Conservation (phyloP, 1,140 invertebrate species). For the Idris sp. region DNA sequence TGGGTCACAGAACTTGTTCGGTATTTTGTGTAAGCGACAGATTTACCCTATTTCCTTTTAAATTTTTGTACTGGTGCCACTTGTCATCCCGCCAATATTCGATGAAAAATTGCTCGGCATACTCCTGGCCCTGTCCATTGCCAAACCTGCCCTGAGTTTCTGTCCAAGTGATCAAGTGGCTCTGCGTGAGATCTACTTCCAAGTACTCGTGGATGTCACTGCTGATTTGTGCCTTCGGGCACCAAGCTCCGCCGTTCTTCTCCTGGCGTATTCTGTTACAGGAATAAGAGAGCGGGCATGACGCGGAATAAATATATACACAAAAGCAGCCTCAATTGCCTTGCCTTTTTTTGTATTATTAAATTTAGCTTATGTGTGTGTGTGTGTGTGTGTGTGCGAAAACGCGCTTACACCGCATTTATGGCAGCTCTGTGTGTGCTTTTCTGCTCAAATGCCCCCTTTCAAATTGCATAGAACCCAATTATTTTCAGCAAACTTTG, state of each 20-base stretch:
- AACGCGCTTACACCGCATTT: constrained; percentile 52
- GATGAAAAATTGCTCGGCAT: constrained; percentile 88
- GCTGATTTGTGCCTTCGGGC: constrained; percentile 88
- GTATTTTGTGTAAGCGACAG: too few relatives aligned
- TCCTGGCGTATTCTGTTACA: constrained; percentile 88
- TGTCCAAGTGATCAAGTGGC: constrained; percentile 90
- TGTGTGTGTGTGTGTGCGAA: too few relatives aligned
- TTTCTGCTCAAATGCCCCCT: constrained; percentile 39
- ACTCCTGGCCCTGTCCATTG: constrained; percentile 95
- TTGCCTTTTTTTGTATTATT: too few relatives aligned
- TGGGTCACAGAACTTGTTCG: too few relatives aligned
- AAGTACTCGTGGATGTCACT: constrained; percentile 89
- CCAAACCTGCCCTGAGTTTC: constrained; percentile 96
- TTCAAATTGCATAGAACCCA: constrained; percentile 19
- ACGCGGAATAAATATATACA: constrained; percentile 22
- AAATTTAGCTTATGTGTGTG: too few relatives aligned
- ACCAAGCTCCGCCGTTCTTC: constrained; percentile 95
- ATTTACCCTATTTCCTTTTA: constrained; percentile 85
- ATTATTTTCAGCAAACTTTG: constrained; percentile 33
- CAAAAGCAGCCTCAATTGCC: too few relatives aligned
- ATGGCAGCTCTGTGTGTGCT: constrained; percentile 35
- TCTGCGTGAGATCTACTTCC: constrained; percentile 88
- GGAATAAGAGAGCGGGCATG: constrained; percentile 34
- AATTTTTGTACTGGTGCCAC: constrained; percentile 89
- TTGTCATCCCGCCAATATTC: constrained; percentile 89